phyloP scores from a whole-genome alignment of 1,140 invertebrate genomes.

The Musca domestica region DNA sequence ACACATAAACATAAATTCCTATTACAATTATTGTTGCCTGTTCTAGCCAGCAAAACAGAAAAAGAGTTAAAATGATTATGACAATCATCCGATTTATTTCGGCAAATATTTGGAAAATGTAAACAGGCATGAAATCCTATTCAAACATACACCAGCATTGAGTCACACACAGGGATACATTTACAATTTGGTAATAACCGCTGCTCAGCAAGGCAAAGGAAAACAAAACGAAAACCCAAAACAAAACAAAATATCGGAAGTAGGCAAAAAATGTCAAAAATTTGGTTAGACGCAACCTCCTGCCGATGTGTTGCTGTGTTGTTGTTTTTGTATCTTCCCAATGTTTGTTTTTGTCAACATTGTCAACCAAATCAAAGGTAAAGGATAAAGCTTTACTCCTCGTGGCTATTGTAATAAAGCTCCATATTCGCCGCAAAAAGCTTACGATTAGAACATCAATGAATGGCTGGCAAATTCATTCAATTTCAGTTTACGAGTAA shows the following conservation, averaged over 20 bases:
- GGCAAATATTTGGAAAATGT: conserved; percentile 7
- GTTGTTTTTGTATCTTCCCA: too few relatives aligned
- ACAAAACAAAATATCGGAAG: not conserved
- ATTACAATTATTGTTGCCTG: too few relatives aligned
- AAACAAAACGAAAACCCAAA: too few relatives aligned
- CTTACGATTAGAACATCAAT: not conserved
- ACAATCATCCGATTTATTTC: conserved; percentile 44
- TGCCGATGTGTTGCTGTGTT: too few relatives aligned
- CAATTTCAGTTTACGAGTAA: conserved; percentile 49
- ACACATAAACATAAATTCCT: not conserved
- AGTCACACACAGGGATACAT: too few relatives aligned
- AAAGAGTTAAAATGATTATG: conserved; percentile 35
- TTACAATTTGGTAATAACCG: too few relatives aligned
- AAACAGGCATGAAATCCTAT: not conserved
- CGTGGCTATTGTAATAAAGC: not conserved
- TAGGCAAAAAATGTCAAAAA: not conserved
- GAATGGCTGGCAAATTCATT: conserved; percentile 26
- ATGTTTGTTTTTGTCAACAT: too few relatives aligned
- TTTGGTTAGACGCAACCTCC: not conserved
- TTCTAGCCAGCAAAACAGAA: not conserved
- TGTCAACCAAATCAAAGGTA: too few relatives aligned
- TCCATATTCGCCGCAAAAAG: not conserved
- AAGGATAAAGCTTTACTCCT: not conserved
- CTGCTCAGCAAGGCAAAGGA: too few relatives aligned
- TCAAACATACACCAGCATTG: not conserved